Percentiles rank a stretch among this genome's conserved stretches.
Evolutionary conservation across 2,888 invertebrate genomes (phyloP).

Genomic region (Mesorhabditis spiculigera): DNA sequence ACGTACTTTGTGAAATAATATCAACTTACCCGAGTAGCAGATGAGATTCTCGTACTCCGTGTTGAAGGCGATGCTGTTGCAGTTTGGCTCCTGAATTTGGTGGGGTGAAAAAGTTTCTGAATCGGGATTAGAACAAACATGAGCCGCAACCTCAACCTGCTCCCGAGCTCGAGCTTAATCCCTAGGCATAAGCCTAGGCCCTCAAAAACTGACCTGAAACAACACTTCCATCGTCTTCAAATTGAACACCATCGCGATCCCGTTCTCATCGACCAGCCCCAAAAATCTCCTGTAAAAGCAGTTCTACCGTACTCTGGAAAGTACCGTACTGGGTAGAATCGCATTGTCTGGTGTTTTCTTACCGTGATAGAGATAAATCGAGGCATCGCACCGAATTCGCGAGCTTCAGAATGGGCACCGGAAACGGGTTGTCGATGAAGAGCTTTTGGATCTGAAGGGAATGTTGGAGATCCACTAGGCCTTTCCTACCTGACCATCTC

Average conservation of each 20-base stretch:
- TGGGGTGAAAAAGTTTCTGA: not conserved
- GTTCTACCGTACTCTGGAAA: not conserved
- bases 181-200: constrained; percentile 12
- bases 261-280: constrained; percentile 88
- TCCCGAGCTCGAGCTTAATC: not conserved
- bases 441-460: constrained; percentile 78
- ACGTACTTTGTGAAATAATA: constrained; percentile 75
- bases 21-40: constrained; percentile 79
- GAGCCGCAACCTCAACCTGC: not conserved
- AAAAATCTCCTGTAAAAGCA: constrained; percentile 61
- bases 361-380: constrained; percentile 41
- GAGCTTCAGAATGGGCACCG: constrained; percentile 71
- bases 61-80: constrained; percentile 91
- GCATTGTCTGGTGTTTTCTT: not conserved
- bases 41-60: constrained; percentile 86
- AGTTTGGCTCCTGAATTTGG: constrained; percentile 72
- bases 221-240: constrained; percentile 73
- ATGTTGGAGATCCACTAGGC: not conserved
- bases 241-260: constrained; percentile 78
- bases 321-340: not conserved
- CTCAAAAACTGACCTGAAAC: constrained; percentile 64
- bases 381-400: constrained; percentile 69
- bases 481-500: constrained; percentile 70
- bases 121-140: not conserved
- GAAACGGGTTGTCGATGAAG: constrained; percentile 82